Conservation (phyloP, 2,797 vertebrate genomes). For the Periparus ater region DNA sequence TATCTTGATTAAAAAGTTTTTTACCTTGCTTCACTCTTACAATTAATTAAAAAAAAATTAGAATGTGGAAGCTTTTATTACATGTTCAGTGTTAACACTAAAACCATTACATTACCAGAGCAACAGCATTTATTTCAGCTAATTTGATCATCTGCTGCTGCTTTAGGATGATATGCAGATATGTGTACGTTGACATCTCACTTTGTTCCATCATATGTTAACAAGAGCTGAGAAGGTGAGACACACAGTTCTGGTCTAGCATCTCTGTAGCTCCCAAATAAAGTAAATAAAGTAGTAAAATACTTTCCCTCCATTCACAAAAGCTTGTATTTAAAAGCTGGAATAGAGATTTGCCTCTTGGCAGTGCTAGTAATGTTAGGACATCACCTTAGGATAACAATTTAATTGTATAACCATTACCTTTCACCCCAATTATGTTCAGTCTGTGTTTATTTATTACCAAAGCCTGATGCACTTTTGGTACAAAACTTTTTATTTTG, state of each 20-base stretch:
- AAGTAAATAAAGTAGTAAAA: neutral
- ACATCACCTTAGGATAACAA: constrained; percentile 16
- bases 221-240: neutral
- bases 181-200: neutral
- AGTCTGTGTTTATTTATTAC: constrained; percentile 41
- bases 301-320: neutral
- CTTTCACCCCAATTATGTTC: constrained; percentile 47
- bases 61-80: neutral
- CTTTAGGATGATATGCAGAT: neutral
- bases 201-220: neutral
- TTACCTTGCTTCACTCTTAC: neutral
- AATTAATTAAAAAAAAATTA: neutral
- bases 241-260: neutral
- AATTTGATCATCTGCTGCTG: neutral
- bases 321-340: neutral
- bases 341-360: neutral
- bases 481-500: neutral
- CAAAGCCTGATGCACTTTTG: neutral
- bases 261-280: neutral
- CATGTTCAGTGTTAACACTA: neutral
- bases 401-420: constrained; percentile 41
- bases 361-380: neutral
- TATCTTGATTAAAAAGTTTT: neutral
- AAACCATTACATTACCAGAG: neutral
- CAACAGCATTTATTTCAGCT: neutral